A percentile compares a stretch with the other conserved stretches of the same genome.
Conservation (phyloP, 2,888 invertebrate species). For the Eristalis arbustorum region DNA sequence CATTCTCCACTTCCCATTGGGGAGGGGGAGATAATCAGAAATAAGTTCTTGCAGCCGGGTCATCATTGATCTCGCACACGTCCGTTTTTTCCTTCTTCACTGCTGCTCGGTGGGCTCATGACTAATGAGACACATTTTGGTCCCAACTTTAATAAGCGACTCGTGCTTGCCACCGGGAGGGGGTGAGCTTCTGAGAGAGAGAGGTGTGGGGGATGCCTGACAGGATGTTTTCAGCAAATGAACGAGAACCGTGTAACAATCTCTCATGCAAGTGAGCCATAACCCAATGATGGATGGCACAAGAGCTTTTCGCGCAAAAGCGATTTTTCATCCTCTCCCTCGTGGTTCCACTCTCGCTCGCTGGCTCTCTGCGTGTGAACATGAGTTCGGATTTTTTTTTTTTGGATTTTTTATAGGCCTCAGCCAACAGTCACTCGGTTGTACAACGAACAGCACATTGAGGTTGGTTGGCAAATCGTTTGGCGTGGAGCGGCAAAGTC, state of each 20-base stretch:
- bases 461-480: conserved; percentile 45
- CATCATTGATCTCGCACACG: background rate
- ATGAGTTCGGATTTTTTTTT: background rate
- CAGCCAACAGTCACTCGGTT: background rate
- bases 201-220: conserved; percentile 12
- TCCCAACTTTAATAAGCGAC: conserved; percentile 31
- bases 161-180: background rate
- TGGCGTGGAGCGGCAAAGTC: conserved; percentile 33
- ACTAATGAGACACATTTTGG: conserved; percentile 39
- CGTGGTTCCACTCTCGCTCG: background rate
- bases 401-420: background rate
- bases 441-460: conserved; percentile 45
- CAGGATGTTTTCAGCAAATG: conserved; percentile 25
- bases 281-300: conserved; percentile 59
- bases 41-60: background rate
- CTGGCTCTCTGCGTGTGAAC: background rate
- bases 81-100: background rate
- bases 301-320: conserved; percentile 66
- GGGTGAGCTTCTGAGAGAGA: background rate
- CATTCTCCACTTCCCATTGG: background rate
- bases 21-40: background rate
- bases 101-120: conserved; percentile 5
- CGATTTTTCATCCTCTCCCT: conserved; percentile 38
- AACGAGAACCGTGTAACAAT: conserved; percentile 13
- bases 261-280: conserved; percentile 53